phyloP scores from a whole-genome alignment of 2,113 vertebrate species.

The Ophthalmolycus amberensis region DNA sequence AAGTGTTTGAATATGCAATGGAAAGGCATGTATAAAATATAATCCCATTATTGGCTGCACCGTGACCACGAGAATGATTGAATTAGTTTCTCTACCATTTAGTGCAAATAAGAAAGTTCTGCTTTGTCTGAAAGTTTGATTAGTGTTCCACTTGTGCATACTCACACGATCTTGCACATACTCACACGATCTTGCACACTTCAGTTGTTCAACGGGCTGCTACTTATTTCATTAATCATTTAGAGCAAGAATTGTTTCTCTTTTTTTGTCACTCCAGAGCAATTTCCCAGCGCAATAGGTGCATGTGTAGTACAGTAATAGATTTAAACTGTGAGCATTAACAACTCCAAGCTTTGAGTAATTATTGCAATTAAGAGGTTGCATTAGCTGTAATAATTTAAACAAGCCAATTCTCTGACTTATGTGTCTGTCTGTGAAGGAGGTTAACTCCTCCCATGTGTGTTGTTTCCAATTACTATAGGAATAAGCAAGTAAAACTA shows the following conservation, averaged over 20 bases:
- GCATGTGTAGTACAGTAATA: neutral
- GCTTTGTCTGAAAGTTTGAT: constrained; percentile 21
- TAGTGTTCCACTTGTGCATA: constrained; percentile 1
- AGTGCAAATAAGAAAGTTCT: constrained; percentile 12
- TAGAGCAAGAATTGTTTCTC: neutral
- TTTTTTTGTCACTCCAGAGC: constrained; percentile 22
- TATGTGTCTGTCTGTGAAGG: neutral
- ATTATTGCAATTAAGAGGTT: constrained; percentile 1
- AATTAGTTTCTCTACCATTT: neutral
- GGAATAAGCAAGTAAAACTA: neutral
- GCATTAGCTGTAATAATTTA: neutral
- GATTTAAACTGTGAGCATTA: constrained; percentile 14
- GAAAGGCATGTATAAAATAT: constrained; percentile 10
- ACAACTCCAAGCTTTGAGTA: neutral
- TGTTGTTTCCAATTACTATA: neutral
- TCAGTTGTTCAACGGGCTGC: constrained; percentile 2
- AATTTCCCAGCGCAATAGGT: constrained; percentile 11
- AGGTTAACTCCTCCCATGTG: neutral
- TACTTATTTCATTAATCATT: constrained; percentile 37
- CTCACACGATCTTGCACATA: constrained; percentile 1
- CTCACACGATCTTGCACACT: constrained; percentile 4
- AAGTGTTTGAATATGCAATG: constrained; percentile 39
- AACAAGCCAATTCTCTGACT: neutral
- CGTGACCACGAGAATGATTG: constrained; percentile 16
- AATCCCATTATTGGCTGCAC: constrained; percentile 33